phyloP scores from a whole-genome alignment of 1,140 invertebrate species.

The Plectrocnemia conspersa region DNA sequence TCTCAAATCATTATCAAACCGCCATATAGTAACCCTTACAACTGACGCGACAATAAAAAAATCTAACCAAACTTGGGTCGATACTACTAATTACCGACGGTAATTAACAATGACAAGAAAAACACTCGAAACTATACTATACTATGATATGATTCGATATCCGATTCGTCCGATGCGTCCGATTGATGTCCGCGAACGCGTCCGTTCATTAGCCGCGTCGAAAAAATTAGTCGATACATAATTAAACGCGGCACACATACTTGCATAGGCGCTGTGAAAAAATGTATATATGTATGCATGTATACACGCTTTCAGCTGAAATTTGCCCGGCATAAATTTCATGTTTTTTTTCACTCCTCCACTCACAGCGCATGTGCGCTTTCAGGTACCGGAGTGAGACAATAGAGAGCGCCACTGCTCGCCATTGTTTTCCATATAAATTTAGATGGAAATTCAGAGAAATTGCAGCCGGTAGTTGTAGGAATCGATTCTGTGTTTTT shows the following conservation, averaged over 20 bases:
- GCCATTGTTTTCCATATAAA: no score
- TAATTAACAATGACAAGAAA: no score
- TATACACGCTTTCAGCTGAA: not conserved
- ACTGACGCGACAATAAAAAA: no score
- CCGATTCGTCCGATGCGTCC: no score
- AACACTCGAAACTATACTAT: no score
- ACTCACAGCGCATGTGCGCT: conserved; percentile 28
- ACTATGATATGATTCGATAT: no score
- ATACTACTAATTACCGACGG: no score
- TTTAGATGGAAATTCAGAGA: no score
- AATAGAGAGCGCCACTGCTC: not conserved
- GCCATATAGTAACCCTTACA: no score
- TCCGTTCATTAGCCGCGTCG: conserved; percentile 39
- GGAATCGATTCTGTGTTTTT: no score
- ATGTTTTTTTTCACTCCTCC: conserved; percentile 48
- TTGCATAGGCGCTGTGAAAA: conserved; percentile 50
- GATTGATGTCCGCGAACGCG: not conserved
- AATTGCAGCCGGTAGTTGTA: not conserved
- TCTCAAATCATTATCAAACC: not conserved
- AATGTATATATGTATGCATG: conserved; percentile 49
- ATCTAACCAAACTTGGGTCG: no score
- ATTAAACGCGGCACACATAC: conserved; percentile 51
- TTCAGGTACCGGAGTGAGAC: no score
- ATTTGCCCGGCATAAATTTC: conserved; percentile 53
- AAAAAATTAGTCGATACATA: conserved; percentile 54